Percentiles rank a stretch among this genome's conserved stretches.
Conservation (phyloP, 2,113 vertebrate species). For the Mionectes macconnelli region DNA sequence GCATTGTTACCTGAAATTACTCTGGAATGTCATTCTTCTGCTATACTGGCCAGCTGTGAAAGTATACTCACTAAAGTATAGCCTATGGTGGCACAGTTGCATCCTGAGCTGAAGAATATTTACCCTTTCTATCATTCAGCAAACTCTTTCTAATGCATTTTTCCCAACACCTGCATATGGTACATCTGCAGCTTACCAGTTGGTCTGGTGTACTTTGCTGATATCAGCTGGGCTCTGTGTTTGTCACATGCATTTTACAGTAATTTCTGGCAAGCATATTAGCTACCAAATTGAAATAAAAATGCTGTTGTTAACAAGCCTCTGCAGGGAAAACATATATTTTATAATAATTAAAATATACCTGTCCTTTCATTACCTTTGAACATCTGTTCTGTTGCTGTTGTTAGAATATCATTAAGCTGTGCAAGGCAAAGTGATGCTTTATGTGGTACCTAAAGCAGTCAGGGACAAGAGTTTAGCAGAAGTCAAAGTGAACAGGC, state of each 20-base stretch:
- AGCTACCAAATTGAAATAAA: not conserved
- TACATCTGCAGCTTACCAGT: not conserved
- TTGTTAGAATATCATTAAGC: not conserved
- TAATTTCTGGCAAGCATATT: not conserved
- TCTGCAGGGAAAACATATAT: not conserved
- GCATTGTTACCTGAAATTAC: not conserved
- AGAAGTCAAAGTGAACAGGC: not conserved
- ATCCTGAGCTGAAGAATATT: not conserved
- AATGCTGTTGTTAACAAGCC: not conserved
- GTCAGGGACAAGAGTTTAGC: not conserved
- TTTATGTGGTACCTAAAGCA: not conserved
- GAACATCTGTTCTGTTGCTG: not conserved
- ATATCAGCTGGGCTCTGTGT: not conserved
- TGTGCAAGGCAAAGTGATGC: not conserved
- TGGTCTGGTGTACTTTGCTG: not conserved
- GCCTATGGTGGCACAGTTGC: not conserved
- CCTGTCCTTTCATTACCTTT: not conserved
- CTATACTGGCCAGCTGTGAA: not conserved
- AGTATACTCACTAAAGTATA: not conserved
- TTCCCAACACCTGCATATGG: not conserved
- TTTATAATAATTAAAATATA: not conserved
- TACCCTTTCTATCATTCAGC: not conserved
- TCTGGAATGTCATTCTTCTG: not conserved
- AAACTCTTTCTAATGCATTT: not conserved
- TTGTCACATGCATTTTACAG: not conserved